Base-by-base conservation (phyloP, 2,113 vertebrate species). In the Thinocorus orbignyianus region DNA sequence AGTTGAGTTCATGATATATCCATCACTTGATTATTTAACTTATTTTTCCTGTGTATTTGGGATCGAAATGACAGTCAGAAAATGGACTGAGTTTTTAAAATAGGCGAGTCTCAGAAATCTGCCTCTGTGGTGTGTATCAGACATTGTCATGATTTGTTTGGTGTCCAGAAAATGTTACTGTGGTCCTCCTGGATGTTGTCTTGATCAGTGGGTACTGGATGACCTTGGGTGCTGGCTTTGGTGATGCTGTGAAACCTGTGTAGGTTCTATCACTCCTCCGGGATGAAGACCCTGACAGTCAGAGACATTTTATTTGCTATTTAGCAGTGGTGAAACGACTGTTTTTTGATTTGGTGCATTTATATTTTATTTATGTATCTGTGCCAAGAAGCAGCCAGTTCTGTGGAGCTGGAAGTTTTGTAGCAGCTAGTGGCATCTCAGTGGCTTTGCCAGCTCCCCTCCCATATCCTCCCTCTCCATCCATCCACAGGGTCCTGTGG, bases 11-110 rank as follows among this genome's bases (percentile, higher is more conserved):
- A 65, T 92, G 86, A 97, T 95, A 92, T 69, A 54, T 73, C 78
- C 90, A 95, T 96, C 94, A 91, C 69, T 92, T 96, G 66, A 96
- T 95, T 93, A 91, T 97, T 94, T 96, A 81, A 95, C 94, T 94
- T 84, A 74, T 81, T 93, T 96, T 95, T 79, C 48, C 8, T 8
- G 23, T 61, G 28, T 66, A 23, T 90, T 95, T 91, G 71, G 87
- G 85, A 69, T 66, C 81, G 65, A 58, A 88, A 54, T 64, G 78
- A 51, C 60, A 74, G 44, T 17, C 77, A 28, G 41, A 41, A 42
- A 61, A 39, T 26, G 60, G 82, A 25, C 51, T 35, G 48, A 79
- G 76, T 48, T 58, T 91, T 76, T 83, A 35, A 60, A 95, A 74
- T 1, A 24, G 20, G 60, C 62, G 55, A 55, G 42, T 39, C 68